Evolutionary conservation across 1,140 invertebrate genomes (phyloP), one percentile per base, ranked within the genome.

Genomic region (Trichoplusia ni): DNA sequence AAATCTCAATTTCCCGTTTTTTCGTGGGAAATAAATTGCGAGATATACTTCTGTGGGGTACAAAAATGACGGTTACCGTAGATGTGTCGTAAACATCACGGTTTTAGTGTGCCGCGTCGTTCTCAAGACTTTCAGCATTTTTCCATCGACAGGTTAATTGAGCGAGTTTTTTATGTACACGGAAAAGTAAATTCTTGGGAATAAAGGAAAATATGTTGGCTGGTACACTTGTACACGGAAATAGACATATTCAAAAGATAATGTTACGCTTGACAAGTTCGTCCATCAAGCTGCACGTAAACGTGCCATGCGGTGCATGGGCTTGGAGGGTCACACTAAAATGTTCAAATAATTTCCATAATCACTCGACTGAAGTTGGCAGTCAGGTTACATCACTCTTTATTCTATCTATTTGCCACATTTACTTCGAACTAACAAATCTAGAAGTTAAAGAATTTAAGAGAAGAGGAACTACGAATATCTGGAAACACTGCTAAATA

Each of bases 1-100:
- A 38, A 54, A 54, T 54, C 51, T 54, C 51, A 54, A 54, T 54
- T 40, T 54, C 51, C 51, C 31, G 33, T 47, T 47, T 47, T n/a
- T 47, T 47, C 51, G 33, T 25, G 35, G 51, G 33, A 54, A 40
- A 54, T 54, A 54, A 54, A 54, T 38, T 54, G 51, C 19, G 9
- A 7, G 33, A 54, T 16, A 2, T 54, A 54, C 31, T 38, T 25
- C 35, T 4, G 3, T 38, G 35, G 33, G 11, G 33, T 38, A 13
- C 21, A 54, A 54, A 54, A 38, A 25, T 37, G 19, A 40, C 51
- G 19, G 13, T 35, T 38, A 8, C 6, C 44, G 44, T 47, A 47
- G 33, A 27, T 54, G 51, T 16, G 29, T n/a, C 13, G n/a, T 54
- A 54, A 54, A 54, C 19, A 54, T 54, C 35, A 38, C 19, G 33